A percentile compares a stretch with the other conserved stretches of the same genome.
These are phyloP conservation scores for Phalacrocorax brasilianus DNA, from an alignment of 2,113 vertebrate genomes.

Conservation along the genomic window DNA sequence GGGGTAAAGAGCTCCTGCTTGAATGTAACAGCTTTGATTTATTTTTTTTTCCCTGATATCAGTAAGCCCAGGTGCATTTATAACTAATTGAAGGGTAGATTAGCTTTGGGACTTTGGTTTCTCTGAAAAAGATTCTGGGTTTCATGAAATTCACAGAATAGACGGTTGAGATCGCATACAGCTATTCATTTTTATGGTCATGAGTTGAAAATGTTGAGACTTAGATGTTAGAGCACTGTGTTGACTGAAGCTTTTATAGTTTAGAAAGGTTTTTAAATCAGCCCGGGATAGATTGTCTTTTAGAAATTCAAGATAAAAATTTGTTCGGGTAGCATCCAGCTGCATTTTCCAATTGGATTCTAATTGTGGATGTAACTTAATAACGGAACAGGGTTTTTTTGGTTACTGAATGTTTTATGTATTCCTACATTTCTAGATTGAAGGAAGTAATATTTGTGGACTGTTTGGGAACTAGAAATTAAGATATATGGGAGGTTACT, in stretches of 20 bases:
- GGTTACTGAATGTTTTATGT: background rate
- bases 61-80: background rate
- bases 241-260: background rate
- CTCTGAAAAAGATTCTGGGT: background rate
- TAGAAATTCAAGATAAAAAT: background rate
- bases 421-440: background rate
- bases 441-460: background rate
- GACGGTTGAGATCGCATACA: rapidly evolving
- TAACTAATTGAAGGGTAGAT: background rate
- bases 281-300: background rate
- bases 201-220: background rate
- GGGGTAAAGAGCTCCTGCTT: background rate
- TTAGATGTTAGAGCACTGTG: background rate
- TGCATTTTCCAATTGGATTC: background rate
- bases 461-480: background rate
- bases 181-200: background rate
- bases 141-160: background rate
- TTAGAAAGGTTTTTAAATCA: background rate
- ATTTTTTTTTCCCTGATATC: rapidly evolving
- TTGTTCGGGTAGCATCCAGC: background rate
- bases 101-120: background rate
- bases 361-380: background rate
- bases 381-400: background rate
- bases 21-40: background rate
- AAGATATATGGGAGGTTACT: background rate